phyloP scores from a whole-genome alignment of 1,140 invertebrate genomes.

The Artemia franciscana region DNA sequence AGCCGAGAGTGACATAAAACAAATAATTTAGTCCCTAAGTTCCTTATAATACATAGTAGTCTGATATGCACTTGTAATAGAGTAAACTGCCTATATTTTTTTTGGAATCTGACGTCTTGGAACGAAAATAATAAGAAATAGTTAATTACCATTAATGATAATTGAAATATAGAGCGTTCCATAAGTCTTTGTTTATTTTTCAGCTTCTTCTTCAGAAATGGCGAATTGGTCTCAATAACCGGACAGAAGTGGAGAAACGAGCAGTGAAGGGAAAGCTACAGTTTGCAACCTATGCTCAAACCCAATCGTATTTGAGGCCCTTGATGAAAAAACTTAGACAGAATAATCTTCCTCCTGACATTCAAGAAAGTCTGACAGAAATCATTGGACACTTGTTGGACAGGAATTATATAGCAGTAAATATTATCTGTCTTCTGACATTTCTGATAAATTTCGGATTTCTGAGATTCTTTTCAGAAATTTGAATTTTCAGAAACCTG shows the following conservation, averaged over 20 bases:
- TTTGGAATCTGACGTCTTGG: too few species aligned
- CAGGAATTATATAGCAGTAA: constrained; percentile 66
- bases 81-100: too few species aligned
- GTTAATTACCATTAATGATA: too few species aligned
- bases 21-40: too few species aligned
- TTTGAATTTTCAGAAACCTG: too few species aligned
- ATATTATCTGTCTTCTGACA: constrained; percentile 8
- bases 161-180: too few species aligned
- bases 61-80: too few species aligned
- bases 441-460: background rate
- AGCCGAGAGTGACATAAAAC: too few species aligned
- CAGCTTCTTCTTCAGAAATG: constrained; percentile 73
- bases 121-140: too few species aligned
- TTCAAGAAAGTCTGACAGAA: constrained; percentile 75
- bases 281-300: constrained; percentile 79
- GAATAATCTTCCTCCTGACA: constrained; percentile 73
- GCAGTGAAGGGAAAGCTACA: constrained; percentile 66
- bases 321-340: constrained; percentile 70
- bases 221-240: constrained; percentile 70
- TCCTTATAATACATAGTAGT: too few species aligned
- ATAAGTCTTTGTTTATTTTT: too few species aligned
- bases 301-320: constrained; percentile 76
- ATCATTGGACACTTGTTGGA: constrained; percentile 71
- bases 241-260: constrained; percentile 56
- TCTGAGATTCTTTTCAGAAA: too few species aligned